Base-by-base conservation (phyloP, 2,888 invertebrate species). In the Mystacides longicornis region DNA sequence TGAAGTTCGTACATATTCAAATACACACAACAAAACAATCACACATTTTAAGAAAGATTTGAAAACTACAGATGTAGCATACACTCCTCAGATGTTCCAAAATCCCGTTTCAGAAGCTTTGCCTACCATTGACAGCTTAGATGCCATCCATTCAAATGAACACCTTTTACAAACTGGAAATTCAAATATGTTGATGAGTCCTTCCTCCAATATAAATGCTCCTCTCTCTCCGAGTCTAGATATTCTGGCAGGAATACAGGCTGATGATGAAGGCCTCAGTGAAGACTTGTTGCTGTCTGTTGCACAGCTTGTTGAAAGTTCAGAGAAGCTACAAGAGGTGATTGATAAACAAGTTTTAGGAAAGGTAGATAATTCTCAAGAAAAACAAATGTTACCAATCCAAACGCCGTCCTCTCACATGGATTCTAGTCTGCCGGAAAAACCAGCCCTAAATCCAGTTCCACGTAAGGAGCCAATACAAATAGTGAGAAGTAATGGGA, bases 261-360 rank as follows among this genome's bases (percentile, higher is more conserved):
- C 82, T n/a, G 81, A 85, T 64, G 81, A 81, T 61, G 79, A 85
- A 67, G 81, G 80, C 22, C 75, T 86, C 51, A 81, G 85, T 1
- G 86, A 85, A 62, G 86, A 86, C 69, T 77, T 86, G 61, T 68
- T 86, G 37, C 82, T 85, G 73, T 85, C 86, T 69, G 86, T 86
- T n/a, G 86, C 86, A 1, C 82, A 85, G 52, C 71, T 86, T 21
- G 86, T 85, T 9, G 84, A 84, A 55, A 84, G 84, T 60, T 76
- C 77, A 49, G 81, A 81, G 65, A 85, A 85, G 63, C 70, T 86
- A 56, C 85, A 86, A 65, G 86, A 85, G 67, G 85, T 84, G 20
- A 84, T 86, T 55, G 86, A 86, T 65, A 85, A 84, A 59, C 82
- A 81, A 65, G 81, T 81, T 1, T 65, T 81, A 33, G 79, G 76